Conservation (phyloP, 2,113 vertebrate species). For the Microcebus jonahi region DNA sequence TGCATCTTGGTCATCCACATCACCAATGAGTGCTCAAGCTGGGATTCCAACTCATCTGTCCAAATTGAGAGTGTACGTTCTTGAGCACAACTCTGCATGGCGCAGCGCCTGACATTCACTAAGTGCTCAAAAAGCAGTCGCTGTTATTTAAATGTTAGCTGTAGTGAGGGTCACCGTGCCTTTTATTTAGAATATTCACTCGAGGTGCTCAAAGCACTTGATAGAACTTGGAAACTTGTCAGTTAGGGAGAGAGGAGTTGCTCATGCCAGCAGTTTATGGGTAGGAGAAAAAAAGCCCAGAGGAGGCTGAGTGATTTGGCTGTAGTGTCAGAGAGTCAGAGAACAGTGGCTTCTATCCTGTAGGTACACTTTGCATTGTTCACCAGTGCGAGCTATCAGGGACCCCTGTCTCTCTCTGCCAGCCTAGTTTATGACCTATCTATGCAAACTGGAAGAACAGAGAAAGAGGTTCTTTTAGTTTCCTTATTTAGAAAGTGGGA, state of each 20-base stretch:
- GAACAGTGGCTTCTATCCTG: background rate
- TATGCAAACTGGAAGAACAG: background rate
- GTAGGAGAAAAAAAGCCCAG: background rate
- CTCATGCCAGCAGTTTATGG: background rate
- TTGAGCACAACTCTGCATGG: background rate
- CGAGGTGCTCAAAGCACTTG: background rate
- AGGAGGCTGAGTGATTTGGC: background rate
- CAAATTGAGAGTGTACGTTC: background rate
- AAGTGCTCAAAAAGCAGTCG: background rate
- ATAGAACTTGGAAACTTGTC: slow-evolving; percentile 41
- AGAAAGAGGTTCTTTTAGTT: background rate
- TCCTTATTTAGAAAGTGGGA: background rate
- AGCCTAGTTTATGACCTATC: background rate
- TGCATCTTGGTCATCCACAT: background rate
- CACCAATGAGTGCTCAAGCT: background rate
- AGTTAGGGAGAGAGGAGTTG: background rate
- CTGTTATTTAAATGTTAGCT: slow-evolving; percentile 26
- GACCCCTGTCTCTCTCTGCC: background rate
- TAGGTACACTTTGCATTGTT: background rate
- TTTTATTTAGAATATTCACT: slow-evolving; percentile 28
- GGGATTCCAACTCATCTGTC: background rate
- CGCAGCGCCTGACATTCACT: background rate
- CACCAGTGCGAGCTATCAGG: background rate
- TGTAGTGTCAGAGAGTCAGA: background rate
- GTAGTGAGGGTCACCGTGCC: background rate